A percentile compares a stretch with the other conserved stretches of the same genome.
Evolutionary conservation across 2,888 invertebrate genomes (phyloP).

Genomic region (Dryobota labecula): DNA sequence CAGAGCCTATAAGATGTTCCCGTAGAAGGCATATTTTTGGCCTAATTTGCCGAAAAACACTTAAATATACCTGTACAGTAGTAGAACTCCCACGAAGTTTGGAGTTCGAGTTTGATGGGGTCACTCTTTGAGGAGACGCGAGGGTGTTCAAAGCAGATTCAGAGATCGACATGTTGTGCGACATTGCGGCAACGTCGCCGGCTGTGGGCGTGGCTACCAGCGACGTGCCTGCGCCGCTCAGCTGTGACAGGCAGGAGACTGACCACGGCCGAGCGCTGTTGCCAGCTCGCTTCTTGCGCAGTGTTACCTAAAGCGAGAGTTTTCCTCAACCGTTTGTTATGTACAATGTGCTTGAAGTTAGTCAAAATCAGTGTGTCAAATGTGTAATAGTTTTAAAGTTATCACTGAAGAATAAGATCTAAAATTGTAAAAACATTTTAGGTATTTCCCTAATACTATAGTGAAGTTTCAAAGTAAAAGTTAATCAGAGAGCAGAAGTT

Average conservation of each 20-base stretch:
- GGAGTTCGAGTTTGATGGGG: conserved; percentile 83
- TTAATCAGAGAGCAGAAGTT: conserved; percentile 26
- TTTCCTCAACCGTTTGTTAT: conserved; percentile 69
- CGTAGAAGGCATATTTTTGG: neutral
- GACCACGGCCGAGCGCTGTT: conserved; percentile 95
- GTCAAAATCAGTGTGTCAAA: conserved; percentile 24
- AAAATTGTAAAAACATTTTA: neutral
- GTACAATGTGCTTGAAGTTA: conserved; percentile 63
- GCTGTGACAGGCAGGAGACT: conserved; percentile 95
- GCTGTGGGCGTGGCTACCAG: conserved; percentile 84
- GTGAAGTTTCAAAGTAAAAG: neutral
- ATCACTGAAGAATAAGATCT: conserved; percentile 10
- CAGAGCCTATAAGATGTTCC: neutral
- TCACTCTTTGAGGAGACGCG: conserved; percentile 87
- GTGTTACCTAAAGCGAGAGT: conserved; percentile 88
- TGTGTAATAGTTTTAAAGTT: conserved; percentile 18
- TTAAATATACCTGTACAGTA: conserved; percentile 89
- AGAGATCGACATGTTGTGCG: conserved; percentile 95
- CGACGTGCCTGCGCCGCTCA: conserved; percentile 88
- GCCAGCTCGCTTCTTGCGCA: conserved; percentile 91
- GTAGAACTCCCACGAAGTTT: conserved; percentile 87
- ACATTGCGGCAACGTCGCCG: conserved; percentile 81
- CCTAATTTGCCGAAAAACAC: neutral
- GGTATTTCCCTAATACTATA: neutral
- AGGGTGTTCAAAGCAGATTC: conserved; percentile 96